Evolutionary conservation across 1,140 invertebrate genomes (phyloP), one percentile per base, ranked within the genome.

Genomic region (Dreissena rostriformis): DNA sequence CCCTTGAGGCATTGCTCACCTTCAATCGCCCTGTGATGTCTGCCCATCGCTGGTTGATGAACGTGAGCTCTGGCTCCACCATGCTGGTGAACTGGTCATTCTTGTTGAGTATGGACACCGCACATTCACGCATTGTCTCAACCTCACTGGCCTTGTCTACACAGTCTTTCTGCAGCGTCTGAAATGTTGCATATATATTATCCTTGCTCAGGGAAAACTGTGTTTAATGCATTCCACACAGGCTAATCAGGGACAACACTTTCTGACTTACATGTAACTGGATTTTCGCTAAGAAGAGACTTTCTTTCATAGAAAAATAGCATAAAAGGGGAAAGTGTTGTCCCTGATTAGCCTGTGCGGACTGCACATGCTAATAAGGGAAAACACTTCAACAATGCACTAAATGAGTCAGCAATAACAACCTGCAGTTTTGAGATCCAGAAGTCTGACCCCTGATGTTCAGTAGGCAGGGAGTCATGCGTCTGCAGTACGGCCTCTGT

Each of bases 41-140:
- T 79, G 94, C 93, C 93, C 94, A 94, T 76, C 92, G 90, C 86
- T 93, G 91, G 83, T 94, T 93, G 14, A 95, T 90, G 73, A 92
- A 88, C n/a, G 91, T 91, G 2, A 94, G 86, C 84, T 94, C 93
- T 11, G 94, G 94, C 82, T 94, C 92, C 0, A 94, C 91, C 87
- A 93, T 91, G 72, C 91, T 91, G 39, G 87, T 89, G 84, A 92
- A 93, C 55, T 88, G 88, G n/a, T 92, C 88, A 86, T 91, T 91
- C 39, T 86, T 88, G 49, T 86, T 90, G 87, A 94, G 92, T 6
- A 94, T 88, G 65, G 91, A 87, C 22, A 92, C 89, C 28, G 93
- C 93, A 26, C 90, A 87, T 65, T 92, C 93, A 49, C 93, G 86
- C 1, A 94, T 91, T 52, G 92, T 87, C 70, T 93, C 91, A 53